phyloP scores from a whole-genome alignment of 2,797 vertebrate species.

The Acrossocheilus fasciatus region DNA sequence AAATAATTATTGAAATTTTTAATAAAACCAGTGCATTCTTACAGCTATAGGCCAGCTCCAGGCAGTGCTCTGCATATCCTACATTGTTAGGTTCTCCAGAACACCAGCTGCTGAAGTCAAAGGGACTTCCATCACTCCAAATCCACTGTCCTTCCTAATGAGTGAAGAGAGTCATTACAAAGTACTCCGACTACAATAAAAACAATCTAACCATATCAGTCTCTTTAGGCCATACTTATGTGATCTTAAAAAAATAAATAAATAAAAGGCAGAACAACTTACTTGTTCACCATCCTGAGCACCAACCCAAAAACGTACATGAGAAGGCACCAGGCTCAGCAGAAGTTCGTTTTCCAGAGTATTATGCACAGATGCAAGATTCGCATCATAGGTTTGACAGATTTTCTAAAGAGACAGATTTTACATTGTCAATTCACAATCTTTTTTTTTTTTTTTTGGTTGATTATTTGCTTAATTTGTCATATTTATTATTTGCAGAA shows the following conservation, averaged over 20 bases:
- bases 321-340: neutral
- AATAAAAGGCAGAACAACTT: neutral
- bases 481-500: too few species aligned
- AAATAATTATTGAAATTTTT: neutral
- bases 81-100: accelerated
- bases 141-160: neutral
- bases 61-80: neutral
- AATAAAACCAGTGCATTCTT: neutral
- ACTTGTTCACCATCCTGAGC: neutral
- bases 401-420: neutral
- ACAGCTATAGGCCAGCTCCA: neutral
- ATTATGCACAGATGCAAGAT: neutral
- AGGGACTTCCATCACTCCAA: neutral
- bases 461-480: too few species aligned
- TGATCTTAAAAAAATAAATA: too few species aligned
- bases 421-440: neutral
- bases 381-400: neutral
- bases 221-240: neutral
- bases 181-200: neutral
- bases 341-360: neutral
- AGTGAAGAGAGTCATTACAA: neutral
- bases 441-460: neutral
- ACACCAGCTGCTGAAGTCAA: neutral
- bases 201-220: neutral
- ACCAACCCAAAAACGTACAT: neutral